Evolutionary conservation across 2,888 invertebrate species (phyloP), one percentile per base, ranked within the genome.

Genomic region (Spialia ferax): DNA sequence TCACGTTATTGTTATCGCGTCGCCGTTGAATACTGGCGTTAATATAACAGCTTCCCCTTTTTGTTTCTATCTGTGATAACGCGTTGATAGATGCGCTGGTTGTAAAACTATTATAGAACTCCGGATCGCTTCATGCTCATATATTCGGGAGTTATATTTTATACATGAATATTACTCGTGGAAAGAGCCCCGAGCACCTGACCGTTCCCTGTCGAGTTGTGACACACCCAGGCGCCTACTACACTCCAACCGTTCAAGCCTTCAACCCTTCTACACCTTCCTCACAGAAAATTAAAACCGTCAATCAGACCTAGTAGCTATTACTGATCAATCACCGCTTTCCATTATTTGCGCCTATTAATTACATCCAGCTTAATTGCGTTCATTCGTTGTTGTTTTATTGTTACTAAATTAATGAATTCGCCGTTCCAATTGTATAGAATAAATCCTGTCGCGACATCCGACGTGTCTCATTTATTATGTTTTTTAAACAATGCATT

Each of bases 281-380:
- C 70, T 74, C 71, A 76, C 70, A 73, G 78, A 73, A 79, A 80
- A 79, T 90, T 89, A 90, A 91, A 92, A 90, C 87, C 87, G 91
- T 90, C 91, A 90, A 90, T 92, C 92, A 91, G 75, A 75, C 74
- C 79, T 78, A 76, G 81, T 80, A 82, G 83, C 85, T 87, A 85
- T 85, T 82, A 86, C 87, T 87, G 86, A 90, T 89, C 88, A 88
- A 88, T 90, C 88, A 88, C 84, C 73, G 77, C 77, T 78, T 76
- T 77, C 85, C 80, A 86, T 88, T 91, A 88, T 85, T 86, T 85
- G 80, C 77, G 77, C 83, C 86, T 86, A 88, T 91, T 88, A 91
- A 90, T 88, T 89, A 87, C 86, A 87, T 83, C 85, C 80, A 80
- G 79, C 81, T 85, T 88, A 87, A 88, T 87, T 86, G 85, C 84